Evolutionary conservation across 2,797 vertebrate genomes (phyloP).

Genomic region (Chiloscyllium punctatum): DNA sequence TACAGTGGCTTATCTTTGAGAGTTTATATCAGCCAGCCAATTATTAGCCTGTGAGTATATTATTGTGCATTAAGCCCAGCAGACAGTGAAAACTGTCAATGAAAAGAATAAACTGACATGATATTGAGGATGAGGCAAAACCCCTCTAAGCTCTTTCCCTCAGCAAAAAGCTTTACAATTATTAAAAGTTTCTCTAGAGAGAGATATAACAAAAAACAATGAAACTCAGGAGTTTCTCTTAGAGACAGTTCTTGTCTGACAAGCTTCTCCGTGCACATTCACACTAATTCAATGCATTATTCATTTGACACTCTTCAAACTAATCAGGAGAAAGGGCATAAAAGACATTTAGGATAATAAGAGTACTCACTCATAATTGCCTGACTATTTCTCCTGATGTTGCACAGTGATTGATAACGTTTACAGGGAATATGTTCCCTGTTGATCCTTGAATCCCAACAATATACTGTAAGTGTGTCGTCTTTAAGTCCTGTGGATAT

Average conservation of each 20-base stretch:
- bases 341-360: slow-evolving; percentile 37
- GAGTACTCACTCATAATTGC: slow-evolving; percentile 34
- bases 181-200: background rate
- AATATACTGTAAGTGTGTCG: background rate
- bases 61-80: background rate
- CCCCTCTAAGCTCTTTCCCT: background rate
- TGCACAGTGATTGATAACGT: slow-evolving; percentile 26
- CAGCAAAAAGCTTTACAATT: background rate
- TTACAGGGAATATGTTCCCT: background rate
- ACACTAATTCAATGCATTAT: slow-evolving; percentile 37
- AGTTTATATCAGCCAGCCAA: background rate
- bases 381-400: background rate
- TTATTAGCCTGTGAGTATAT: slow-evolving; percentile 1
- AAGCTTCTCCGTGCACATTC: background rate
- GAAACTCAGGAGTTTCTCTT: background rate
- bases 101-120: background rate
- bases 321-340: slow-evolving; percentile 37
- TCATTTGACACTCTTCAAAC: slow-evolving; percentile 37
- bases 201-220: slow-evolving; percentile 23
- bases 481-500: background rate
- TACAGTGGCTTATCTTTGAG: background rate
- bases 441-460: slow-evolving; percentile 14
- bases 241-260: slow-evolving; percentile 12
- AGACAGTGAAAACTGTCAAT: background rate
- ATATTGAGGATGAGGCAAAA: background rate